Conservation (phyloP, 2,797 vertebrate species). For the Scolopax bukidnonensis region DNA sequence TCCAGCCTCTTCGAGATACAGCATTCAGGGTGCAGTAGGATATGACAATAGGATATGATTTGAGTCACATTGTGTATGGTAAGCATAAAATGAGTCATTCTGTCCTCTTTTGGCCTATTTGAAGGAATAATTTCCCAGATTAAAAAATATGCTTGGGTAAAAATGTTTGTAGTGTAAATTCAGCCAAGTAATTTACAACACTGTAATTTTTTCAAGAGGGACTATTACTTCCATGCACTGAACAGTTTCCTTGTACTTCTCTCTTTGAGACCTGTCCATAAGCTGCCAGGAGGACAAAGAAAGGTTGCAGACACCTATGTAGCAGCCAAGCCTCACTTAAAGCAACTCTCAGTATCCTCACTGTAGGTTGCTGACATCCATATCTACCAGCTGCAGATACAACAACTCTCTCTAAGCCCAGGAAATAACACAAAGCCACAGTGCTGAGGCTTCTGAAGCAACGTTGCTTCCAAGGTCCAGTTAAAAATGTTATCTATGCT, state of each 20-base stretch:
- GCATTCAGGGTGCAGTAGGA: not conserved
- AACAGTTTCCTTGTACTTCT: not conserved
- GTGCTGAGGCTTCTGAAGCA: not conserved
- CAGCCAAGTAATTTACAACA: not conserved
- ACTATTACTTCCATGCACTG: not conserved
- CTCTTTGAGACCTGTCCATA: not conserved
- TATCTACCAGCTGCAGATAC: not conserved
- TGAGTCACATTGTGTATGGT: not conserved
- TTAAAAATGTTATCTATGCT: not conserved
- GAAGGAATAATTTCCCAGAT: not conserved
- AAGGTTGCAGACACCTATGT: not conserved
- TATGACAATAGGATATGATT: not conserved
- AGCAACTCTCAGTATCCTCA: not conserved
- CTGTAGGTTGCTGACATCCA: fast-evolving
- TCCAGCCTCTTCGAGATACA: not conserved
- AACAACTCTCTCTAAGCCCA: not conserved
- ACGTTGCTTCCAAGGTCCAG: not conserved
- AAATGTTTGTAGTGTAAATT: not conserved
- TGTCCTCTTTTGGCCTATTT: not conserved
- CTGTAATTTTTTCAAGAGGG: not conserved
- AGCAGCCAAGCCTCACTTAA: not conserved
- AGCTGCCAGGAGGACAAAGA: not conserved
- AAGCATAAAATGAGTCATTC: not conserved
- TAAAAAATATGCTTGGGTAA: not conserved
- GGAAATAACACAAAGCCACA: not conserved